Evolutionary conservation across 2,797 vertebrate genomes (phyloP).

Genomic region (Melanotaenia parkinsoni): DNA sequence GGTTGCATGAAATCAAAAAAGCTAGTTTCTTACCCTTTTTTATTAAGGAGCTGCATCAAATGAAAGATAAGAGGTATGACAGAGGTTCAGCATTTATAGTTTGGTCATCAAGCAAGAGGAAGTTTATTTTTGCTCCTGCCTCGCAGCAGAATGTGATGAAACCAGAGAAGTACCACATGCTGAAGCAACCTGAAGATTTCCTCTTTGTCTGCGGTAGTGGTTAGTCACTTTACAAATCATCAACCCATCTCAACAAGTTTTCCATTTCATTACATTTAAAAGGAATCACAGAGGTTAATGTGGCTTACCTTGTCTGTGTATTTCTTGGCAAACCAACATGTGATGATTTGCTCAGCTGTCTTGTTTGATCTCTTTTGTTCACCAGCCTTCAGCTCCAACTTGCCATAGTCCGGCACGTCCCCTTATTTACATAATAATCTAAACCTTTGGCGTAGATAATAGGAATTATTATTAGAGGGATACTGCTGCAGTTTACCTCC

Average conservation of each 20-base stretch:
- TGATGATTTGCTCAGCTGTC: conserved; percentile 55
- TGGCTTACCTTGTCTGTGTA: conserved; percentile 32
- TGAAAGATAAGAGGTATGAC: not conserved
- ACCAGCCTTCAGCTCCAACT: conserved; percentile 45
- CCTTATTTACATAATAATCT: conserved; percentile 74
- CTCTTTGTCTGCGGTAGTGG: not conserved
- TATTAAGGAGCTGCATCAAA: not conserved
- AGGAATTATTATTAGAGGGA: conserved; percentile 75
- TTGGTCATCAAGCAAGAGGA: conserved; percentile 12
- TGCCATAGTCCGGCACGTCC: conserved; percentile 36
- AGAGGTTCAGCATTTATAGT: conserved; percentile 45
- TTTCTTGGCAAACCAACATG: conserved; percentile 35
- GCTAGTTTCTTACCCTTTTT: conserved; percentile 49
- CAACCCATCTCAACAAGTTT: not conserved
- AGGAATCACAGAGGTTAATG: not conserved
- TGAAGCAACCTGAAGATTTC: conserved; percentile 52
- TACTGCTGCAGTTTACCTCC: conserved; percentile 63
- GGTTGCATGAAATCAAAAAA: conserved; percentile 11
- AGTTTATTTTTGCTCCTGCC: not conserved
- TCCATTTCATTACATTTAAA: not conserved
- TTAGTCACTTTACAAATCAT: not conserved
- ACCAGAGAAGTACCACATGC: conserved; percentile 35
- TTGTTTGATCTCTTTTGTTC: conserved; percentile 53
- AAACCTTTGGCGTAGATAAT: conserved; percentile 73
- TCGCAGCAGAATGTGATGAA: conserved; percentile 37